Evolutionary conservation across 2,888 invertebrate genomes (phyloP).

Genomic region (Entomobrya proxima): DNA sequence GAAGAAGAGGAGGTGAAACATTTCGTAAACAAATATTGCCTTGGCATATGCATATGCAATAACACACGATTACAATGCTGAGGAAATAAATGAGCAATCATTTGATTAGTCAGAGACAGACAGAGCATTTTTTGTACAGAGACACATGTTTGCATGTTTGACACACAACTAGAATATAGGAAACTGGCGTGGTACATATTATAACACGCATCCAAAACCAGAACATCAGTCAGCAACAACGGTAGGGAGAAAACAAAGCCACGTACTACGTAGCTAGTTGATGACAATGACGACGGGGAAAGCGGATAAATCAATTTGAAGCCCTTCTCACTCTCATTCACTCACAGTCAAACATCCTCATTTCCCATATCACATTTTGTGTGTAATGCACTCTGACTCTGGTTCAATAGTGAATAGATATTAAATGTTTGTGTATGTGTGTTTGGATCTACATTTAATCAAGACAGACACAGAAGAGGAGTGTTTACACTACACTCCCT

Average conservation of each 20-base stretch:
- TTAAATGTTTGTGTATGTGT: slow-evolving; percentile 4
- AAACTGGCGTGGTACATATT: not conserved
- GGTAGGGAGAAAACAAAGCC: slow-evolving; percentile 32
- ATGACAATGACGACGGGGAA: slow-evolving; percentile 53
- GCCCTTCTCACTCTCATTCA: slow-evolving; percentile 23
- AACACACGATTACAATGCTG: slow-evolving; percentile 5
- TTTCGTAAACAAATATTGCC: slow-evolving; percentile 16
- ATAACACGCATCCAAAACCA: slow-evolving; percentile 14
- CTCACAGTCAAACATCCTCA: not conserved
- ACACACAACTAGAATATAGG: not conserved
- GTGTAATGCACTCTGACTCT: not conserved
- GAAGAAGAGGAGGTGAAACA: slow-evolving; percentile 1
- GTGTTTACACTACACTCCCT: slow-evolving; percentile 76
- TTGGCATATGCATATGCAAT: slow-evolving; percentile 2
- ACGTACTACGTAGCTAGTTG: not conserved
- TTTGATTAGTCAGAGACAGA: slow-evolving; percentile 24
- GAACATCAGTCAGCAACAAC: not conserved
- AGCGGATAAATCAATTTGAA: slow-evolving; percentile 75
- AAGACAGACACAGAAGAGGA: slow-evolving; percentile 76
- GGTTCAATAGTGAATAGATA: not conserved
- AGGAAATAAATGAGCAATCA: slow-evolving; percentile 29
- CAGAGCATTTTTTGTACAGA: slow-evolving; percentile 9
- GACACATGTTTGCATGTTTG: slow-evolving; percentile 49
- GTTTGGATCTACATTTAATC: slow-evolving; percentile 75
- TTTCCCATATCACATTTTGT: slow-evolving; percentile 9